phyloP scores from a whole-genome alignment of 2,888 invertebrate species.

The Entomobrya proxima region DNA sequence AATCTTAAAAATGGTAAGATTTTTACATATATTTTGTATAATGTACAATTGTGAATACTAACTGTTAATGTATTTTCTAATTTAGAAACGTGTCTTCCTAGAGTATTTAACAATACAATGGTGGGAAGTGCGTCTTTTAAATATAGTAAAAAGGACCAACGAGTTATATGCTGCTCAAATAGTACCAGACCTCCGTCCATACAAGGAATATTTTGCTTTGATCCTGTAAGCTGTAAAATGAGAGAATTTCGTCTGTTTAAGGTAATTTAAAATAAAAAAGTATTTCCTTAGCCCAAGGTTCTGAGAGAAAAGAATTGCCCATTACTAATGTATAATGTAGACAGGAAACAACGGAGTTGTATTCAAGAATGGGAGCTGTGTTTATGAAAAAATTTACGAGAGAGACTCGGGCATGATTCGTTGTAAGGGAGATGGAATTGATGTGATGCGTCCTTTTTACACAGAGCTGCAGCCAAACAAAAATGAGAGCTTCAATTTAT shows the following conservation, averaged over 20 bases:
- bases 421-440: constrained; percentile 74
- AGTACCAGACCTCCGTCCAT: constrained; percentile 71
- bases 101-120: constrained; percentile 64
- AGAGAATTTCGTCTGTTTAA: constrained; percentile 65
- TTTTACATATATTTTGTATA: too few species aligned
- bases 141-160: constrained; percentile 65
- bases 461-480: constrained; percentile 66
- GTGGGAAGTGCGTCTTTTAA: constrained; percentile 68
- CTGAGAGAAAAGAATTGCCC: not conserved
- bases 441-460: constrained; percentile 70
- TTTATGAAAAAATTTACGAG: constrained; percentile 65
- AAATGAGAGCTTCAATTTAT: constrained; percentile 62
- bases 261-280: constrained; percentile 48
- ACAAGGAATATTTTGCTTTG: constrained; percentile 71
- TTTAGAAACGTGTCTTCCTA: constrained; percentile 43
- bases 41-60: too few species aligned
- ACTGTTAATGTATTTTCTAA: too few species aligned
- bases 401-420: constrained; percentile 72
- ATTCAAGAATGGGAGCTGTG: constrained; percentile 66
- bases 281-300: not conserved
- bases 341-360: constrained; percentile 62
- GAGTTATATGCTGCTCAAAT: constrained; percentile 74
- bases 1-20: constrained; percentile 66
- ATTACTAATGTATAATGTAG: constrained; percentile 45
- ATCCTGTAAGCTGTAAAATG: constrained; percentile 72